Evolutionary conservation across 2,888 invertebrate species (phyloP).

Genomic region (Argynnis bischoffii): DNA sequence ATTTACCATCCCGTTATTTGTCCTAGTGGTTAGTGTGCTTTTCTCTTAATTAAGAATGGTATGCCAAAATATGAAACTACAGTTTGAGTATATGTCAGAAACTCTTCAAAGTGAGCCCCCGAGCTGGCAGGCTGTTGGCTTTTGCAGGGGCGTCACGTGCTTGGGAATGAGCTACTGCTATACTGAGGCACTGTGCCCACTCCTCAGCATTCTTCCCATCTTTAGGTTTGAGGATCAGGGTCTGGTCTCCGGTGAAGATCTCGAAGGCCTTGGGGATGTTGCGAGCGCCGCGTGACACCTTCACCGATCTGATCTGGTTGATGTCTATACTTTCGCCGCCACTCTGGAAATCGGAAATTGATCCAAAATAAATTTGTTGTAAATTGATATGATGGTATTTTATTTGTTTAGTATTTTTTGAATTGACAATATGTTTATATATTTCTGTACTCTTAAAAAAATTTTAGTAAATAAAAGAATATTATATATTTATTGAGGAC

Average conservation of each 20-base stretch:
- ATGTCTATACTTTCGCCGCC: conserved; percentile 94
- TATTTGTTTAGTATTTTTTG: too few relatives aligned
- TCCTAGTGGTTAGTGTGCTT: too few relatives aligned
- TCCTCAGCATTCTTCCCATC: conserved; percentile 97
- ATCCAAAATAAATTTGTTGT: background rate
- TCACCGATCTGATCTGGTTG: conserved; percentile 96
- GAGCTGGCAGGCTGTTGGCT: conserved; percentile 75
- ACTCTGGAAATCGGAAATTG: conserved; percentile 81
- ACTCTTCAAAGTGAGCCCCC: conserved; percentile 76
- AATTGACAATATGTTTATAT: too few relatives aligned
- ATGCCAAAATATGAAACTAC: conserved; percentile 4
- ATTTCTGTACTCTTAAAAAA: too few relatives aligned
- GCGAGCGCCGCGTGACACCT: conserved; percentile 93
- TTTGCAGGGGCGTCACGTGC: conserved; percentile 82
- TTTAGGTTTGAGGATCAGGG: conserved; percentile 95
- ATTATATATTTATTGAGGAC: too few relatives aligned
- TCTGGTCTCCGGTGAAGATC: conserved; percentile 96
- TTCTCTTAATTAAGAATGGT: background rate
- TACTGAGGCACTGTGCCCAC: conserved; percentile 97
- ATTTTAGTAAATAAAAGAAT: too few relatives aligned
- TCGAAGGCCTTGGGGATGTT: conserved; percentile 98
- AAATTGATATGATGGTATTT: background rate
- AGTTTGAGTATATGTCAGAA: conserved; percentile 50
- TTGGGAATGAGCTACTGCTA: conserved; percentile 94
- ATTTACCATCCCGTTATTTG: too few relatives aligned